Evolutionary conservation across 2,888 invertebrate species (phyloP), one percentile per base, ranked within the genome.

Genomic region (Agrochola macilenta): DNA sequence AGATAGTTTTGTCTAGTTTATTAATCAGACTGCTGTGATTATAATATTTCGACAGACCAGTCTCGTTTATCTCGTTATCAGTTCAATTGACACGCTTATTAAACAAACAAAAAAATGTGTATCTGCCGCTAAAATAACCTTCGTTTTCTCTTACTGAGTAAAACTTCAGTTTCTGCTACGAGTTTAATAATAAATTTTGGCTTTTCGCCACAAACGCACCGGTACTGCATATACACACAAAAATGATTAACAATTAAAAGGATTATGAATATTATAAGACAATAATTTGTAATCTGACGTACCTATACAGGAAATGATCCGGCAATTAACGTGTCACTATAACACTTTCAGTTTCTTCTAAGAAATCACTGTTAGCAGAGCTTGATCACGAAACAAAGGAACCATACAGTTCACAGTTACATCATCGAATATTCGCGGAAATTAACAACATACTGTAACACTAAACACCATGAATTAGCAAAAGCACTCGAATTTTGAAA

Each of bases 171-270:
- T 93, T 93, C 92, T 91, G 90, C 86, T 86, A 83, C 84, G 88
- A 85, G 91, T 90, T 93, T 94, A 95, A 94, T 95, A 94, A 95
- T 95, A 96, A 88, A 94, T 92, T 91, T 92, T 96, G 96, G 96
- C 96, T 90, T 90, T 86, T 74, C 88, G 96, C 96, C 96, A 95
- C 91, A 82, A 81, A 87, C 90, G 90, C 89, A 88, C 86, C 87
- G 76, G 88, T 78, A 83, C 81, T 89, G 88, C 88, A 87, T 87
- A 86, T 80, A 89, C 84, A 89, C 89, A 91, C 88, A 84, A 85
- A 85, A 87, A 82, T 57, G 9, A 79, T 71, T 46, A 75, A 80
- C 78, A 71, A 80, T 80, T 74, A 87, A 78, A 83, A 84, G 9
- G 75, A 87, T 71, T 69, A 79, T 79, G 65, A 39, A 60, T 69